phyloP scores from a whole-genome alignment of 92 coral and sea anemone genomes.

The Zoanthus solanderi region DNA sequence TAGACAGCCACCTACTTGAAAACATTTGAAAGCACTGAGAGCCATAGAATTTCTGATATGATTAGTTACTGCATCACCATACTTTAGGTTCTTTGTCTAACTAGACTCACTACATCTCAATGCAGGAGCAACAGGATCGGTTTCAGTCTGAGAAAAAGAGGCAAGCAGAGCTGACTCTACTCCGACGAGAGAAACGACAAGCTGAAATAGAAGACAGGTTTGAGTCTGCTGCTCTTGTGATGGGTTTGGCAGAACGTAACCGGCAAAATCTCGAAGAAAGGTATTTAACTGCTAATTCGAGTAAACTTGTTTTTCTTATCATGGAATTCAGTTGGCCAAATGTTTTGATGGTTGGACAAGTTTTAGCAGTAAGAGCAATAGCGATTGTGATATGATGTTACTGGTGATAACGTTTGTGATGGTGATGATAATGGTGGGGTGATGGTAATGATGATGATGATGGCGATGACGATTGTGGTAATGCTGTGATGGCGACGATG shows the following conservation, averaged over 20 bases:
- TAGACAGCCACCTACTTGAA: no score
- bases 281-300: constrained; percentile 27
- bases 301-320: neutral
- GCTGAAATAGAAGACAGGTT: constrained; percentile 85
- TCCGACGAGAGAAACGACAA: constrained; percentile 87
- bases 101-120: neutral
- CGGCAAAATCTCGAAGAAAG: constrained; percentile 84
- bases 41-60: neutral
- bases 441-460: no score
- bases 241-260: constrained; percentile 94
- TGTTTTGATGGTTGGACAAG: neutral
- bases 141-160: constrained; percentile 77
- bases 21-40: neutral
- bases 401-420: no score
- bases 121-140: constrained; percentile 87
- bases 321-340: neutral
- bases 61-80: no score
- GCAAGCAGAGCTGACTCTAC: constrained; percentile 86
- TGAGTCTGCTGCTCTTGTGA: constrained; percentile 90
- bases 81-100: neutral
- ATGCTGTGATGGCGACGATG: no score
- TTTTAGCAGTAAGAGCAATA: neutral
- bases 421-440: no score
- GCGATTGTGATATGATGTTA: no score
- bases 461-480: no score